Percentiles rank a stretch among this genome's conserved stretches.
These are phyloP conservation scores for Sminthopsis crassicaudata DNA, from an alignment of 2,113 vertebrate species.

Conservation along the genomic window DNA sequence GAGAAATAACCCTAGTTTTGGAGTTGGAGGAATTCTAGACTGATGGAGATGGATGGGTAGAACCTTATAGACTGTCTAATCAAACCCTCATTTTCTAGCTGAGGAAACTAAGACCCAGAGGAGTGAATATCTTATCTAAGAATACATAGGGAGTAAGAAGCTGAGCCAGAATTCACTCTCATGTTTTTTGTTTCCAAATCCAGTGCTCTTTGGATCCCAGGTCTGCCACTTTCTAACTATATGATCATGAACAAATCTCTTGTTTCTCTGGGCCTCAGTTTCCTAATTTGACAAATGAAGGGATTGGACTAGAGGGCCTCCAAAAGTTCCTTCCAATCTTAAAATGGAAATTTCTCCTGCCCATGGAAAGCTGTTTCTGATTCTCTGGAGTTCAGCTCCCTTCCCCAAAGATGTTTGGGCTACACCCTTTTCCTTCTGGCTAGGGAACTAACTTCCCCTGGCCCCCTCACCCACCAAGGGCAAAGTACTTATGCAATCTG, in stretches of 20 bases:
- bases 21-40: background rate
- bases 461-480: background rate
- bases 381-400: background rate
- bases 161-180: background rate
- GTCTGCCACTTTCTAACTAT: background rate
- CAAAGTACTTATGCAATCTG: background rate
- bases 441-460: background rate
- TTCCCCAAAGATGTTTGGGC: background rate
- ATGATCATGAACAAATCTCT: background rate
- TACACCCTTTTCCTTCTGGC: background rate
- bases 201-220: background rate
- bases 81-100: slow-evolving; percentile 1
- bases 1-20: background rate
- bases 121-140: background rate
- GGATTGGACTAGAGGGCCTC: background rate
- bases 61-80: background rate
- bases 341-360: background rate
- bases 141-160: background rate
- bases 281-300: background rate
- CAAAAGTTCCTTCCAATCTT: background rate
- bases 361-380: background rate
- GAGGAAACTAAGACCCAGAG: slow-evolving; percentile 25
- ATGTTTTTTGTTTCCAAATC: background rate
- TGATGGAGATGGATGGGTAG: background rate
- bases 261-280: background rate